A percentile compares a stretch with the other conserved stretches of the same genome.
These are phyloP conservation scores for Caenorhabditis latens DNA, from an alignment of 1,140 invertebrate species.

Conservation along the genomic window DNA sequence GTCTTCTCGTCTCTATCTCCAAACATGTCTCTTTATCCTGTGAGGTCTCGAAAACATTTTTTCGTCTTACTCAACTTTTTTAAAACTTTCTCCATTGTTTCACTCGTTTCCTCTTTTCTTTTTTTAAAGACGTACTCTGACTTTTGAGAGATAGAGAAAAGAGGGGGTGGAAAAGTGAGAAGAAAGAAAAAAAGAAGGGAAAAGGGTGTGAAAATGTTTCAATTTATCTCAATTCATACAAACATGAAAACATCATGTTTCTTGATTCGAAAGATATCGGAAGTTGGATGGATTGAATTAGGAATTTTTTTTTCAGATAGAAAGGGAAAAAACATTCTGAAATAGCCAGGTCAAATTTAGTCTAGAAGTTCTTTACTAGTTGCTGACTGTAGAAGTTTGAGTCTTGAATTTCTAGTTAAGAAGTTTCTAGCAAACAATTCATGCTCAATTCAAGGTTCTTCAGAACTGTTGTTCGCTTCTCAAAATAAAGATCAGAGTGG, in stretches of 20 bases:
- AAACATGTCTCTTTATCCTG: too few relatives aligned
- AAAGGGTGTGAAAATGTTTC: conserved; percentile 27
- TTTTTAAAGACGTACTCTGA: conserved; percentile 2
- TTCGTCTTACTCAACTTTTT: not conserved
- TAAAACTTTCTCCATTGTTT: conserved; percentile 2
- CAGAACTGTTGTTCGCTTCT: too few relatives aligned
- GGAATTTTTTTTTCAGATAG: not conserved
- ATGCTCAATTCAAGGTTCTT: too few relatives aligned
- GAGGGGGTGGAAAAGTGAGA: conserved; percentile 26
- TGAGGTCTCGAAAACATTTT: not conserved
- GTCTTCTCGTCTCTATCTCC: too few relatives aligned
- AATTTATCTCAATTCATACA: conserved; percentile 21
- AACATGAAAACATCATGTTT: conserved; percentile 16
- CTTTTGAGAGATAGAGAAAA: conserved; percentile 12
- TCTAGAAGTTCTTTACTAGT: too few relatives aligned
- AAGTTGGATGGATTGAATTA: not conserved
- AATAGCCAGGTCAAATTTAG: not conserved
- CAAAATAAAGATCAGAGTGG: too few relatives aligned
- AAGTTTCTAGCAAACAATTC: too few relatives aligned
- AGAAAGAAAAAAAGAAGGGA: not conserved
- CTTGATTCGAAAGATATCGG: not conserved
- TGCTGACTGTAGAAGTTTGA: too few relatives aligned
- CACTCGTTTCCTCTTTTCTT: not conserved
- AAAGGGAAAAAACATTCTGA: not conserved
- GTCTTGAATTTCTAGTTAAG: too few relatives aligned